Evolutionary conservation across 2,113 vertebrate genomes (phyloP), one percentile per base, ranked within the genome.

Genomic region (Oreochromis spilurus): DNA sequence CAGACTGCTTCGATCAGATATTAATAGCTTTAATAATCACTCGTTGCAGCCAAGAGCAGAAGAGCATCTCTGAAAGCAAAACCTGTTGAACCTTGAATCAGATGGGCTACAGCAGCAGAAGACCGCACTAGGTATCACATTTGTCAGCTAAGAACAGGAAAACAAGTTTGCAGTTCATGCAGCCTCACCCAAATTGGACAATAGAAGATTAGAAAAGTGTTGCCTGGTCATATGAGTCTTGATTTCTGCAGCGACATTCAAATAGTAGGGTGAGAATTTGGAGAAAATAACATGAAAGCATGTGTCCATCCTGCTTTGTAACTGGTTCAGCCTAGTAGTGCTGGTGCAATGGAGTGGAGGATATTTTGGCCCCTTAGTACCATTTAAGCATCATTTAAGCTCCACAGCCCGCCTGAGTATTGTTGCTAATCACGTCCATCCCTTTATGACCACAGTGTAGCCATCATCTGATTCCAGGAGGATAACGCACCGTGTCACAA

Each of bases 61-160:
- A 72, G 21, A 48, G 40, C 40, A 0, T 72, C 21, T 48, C 2
- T 67, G 62, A 67, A 40, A 9, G 62, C 19, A 14, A 45, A 75
- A 75, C 67, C 24, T 17, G 67, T 72, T 26, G 38, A 72, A 45
- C 67, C 40, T 72, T 72, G 21, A 75, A 45, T 43, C 21, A 72
- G 40, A 72, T 17, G 21, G 21, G 67, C 67, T 45, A 0, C 67
- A 45, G 67, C 67, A 75, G 40, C 40, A 48, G 40, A 17, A 5
- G 40, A 48, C 13, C 2, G 0, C 9, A 7, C 40, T 1, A 16
- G 67, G 40, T 48, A 8, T 43, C n/a, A 43, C 0, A 0, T 12
- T 24, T 43, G 21, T 45, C 21, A 26, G 40, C 67, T 72, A 0
- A 72, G 0, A 45, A 10, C 0, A 45, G 67, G 38, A 72, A 26